phyloP scores from a whole-genome alignment of 2,888 invertebrate species.

The Mythimna albipuncta region DNA sequence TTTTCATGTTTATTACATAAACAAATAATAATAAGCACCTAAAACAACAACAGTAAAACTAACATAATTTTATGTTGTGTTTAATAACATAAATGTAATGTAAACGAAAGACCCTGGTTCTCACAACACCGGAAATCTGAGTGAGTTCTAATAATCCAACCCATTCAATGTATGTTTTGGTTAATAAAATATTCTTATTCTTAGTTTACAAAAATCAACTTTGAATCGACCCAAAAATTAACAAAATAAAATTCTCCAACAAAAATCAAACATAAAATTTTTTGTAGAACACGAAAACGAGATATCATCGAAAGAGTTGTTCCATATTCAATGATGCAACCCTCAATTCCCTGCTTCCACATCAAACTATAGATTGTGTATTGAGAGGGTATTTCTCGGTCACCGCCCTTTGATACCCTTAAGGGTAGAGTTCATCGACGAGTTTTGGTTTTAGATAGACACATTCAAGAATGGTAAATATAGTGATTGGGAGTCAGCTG shows the following conservation, averaged over 20 bases:
- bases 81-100: too few relatives aligned
- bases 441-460: not conserved
- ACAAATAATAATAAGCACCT: too few relatives aligned
- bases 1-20: too few relatives aligned
- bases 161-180: too few relatives aligned
- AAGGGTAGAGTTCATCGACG: not conserved
- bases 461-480: not conserved
- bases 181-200: too few relatives aligned
- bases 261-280: constrained; percentile 9
- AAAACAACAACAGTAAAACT: too few relatives aligned
- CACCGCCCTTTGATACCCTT: constrained; percentile 10
- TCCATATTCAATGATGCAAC: constrained; percentile 52
- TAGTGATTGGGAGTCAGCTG: not conserved
- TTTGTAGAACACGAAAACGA: constrained; percentile 5
- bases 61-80: too few relatives aligned
- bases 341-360: not conserved
- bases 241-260: constrained; percentile 1
- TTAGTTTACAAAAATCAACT: too few relatives aligned
- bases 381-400: constrained; percentile 32
- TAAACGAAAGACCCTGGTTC: too few relatives aligned
- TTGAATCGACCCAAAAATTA: not conserved
- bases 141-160: too few relatives aligned
- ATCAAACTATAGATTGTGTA: constrained; percentile 14
- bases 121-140: too few relatives aligned
- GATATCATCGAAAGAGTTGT: constrained; percentile 17